Conservation (phyloP, 1,140 invertebrate species). For the Bathynomus jamesi region DNA sequence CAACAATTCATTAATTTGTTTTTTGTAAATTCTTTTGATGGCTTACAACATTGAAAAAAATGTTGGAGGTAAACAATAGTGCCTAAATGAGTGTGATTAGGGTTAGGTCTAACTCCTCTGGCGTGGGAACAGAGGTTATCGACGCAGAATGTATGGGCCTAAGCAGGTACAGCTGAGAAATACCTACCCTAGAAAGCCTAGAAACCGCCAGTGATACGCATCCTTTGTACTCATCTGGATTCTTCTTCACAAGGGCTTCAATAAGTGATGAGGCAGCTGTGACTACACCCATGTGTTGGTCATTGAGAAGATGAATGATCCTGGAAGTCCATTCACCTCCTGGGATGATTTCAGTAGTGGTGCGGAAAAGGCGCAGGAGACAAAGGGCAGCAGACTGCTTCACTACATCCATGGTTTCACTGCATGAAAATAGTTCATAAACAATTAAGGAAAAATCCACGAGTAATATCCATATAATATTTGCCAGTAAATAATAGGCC, state of each 20-base stretch:
- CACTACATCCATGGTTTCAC: constrained; percentile 98
- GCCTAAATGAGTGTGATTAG: no score
- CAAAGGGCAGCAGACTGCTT: constrained; percentile 99
- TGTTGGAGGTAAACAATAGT: no score
- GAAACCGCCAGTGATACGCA: constrained; percentile 97
- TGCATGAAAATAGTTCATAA: constrained; percentile 48
- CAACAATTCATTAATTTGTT: no score
- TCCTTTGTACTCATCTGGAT: constrained; percentile 98
- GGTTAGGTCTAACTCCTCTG: no score
- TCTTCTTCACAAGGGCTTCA: constrained; percentile 95
- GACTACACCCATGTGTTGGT: constrained; percentile 98
- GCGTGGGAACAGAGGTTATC: no score
- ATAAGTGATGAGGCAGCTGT: constrained; percentile 97
- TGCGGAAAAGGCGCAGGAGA: constrained; percentile 83
- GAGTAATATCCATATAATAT: no score
- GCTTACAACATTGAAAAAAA: no score
- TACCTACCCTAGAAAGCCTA: constrained; percentile 77
- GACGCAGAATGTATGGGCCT: no score
- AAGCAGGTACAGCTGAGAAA: no score
- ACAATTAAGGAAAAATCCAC: constrained; percentile 2
- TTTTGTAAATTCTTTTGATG: no score
- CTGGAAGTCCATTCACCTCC: constrained; percentile 97
- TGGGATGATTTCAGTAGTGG: constrained; percentile 85
- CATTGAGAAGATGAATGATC: constrained; percentile 97
- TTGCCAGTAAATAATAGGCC: no score